Base-by-base conservation (phyloP, 2,797 vertebrate genomes). In the Argentina silus region DNA sequence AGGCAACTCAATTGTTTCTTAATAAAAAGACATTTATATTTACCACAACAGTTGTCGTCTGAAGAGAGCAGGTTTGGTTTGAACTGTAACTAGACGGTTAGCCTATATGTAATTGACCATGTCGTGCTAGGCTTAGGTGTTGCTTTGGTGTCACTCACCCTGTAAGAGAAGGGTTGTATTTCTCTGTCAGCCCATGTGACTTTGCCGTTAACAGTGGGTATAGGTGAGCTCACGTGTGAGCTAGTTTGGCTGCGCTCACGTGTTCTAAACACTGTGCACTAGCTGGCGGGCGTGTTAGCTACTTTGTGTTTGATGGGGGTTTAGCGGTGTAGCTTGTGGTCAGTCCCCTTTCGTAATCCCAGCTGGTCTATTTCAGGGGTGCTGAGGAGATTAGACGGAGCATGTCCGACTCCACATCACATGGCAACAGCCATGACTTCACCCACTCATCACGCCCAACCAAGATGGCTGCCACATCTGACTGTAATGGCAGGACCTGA, bases 291-390 rank as follows among this genome's bases (percentile, higher is more conserved):
- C 76, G 78, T 62, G 70, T 84, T 56, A 19, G 55, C 55, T 78
- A n/a, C 8, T 0, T 61, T 70, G 74, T 48, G 55, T 62, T 48
- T 36, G 53, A 11, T 72, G 53, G 12, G 27, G 9, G 47, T 73
- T 73, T 63, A 43, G 14, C 55, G n/a, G 7, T 15, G 60, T 43
- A n/a, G 36, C 61, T 71, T 55, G 48, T 65, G 51, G 45, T 61
- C 53, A n/a, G 42, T 42, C 36, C 36, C 78, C 71, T 65, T 36
- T 42, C 82, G 77, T 92, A 90, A 91, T 91, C 87, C 82, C 67
- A 19, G 8, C 60, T 65, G 73, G 79, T 71, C 75, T 79, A 79
- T 92, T 90, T 88, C 61, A 87, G 85, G 81, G 79, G 76, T 80
- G 43, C 70, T 71, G 57, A 78, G 70, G 67, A 65, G 80, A 77